Evolutionary conservation across 2,888 invertebrate genomes (phyloP).

Genomic region (Corbicula japonica): DNA sequence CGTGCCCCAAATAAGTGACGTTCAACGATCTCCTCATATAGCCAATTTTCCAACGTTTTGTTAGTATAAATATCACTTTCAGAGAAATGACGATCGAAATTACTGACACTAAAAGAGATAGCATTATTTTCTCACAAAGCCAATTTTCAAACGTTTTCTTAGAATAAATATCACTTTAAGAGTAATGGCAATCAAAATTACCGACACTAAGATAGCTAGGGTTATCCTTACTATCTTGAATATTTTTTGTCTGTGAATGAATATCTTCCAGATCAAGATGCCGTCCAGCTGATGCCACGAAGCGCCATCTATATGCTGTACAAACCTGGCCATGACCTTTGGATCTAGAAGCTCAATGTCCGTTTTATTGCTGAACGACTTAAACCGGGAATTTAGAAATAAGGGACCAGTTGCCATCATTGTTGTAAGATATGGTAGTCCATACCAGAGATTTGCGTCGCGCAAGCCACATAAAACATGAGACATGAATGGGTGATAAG

Average conservation of each 20-base stretch:
- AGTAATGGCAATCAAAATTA: too few relatives aligned
- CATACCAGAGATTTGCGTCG: conserved; percentile 41
- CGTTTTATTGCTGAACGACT: conserved; percentile 6
- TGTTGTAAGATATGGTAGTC: conserved; percentile 50
- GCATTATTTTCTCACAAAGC: too few relatives aligned
- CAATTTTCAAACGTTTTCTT: too few relatives aligned
- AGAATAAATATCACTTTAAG: too few relatives aligned
- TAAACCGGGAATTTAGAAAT: conserved; percentile 38
- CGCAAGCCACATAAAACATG: conserved; percentile 44
- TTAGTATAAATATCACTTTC: too few relatives aligned
- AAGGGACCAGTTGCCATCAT: conserved; percentile 60
- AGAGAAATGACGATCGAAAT: too few relatives aligned
- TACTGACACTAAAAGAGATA: too few relatives aligned
- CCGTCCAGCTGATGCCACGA: conserved; percentile 57
- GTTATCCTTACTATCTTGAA: too few relatives aligned
- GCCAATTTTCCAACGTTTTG: too few relatives aligned
- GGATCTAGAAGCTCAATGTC: conserved; percentile 26
- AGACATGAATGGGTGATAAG: conserved; percentile 40
- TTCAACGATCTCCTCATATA: too few relatives aligned
- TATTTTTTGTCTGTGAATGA: conserved; percentile 13
- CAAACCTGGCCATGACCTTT: conserved; percentile 13
- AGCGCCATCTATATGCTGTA: conserved; percentile 45
- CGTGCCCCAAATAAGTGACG: too few relatives aligned
- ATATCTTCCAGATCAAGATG: conserved; percentile 45
- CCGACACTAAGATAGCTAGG: too few relatives aligned